Base-by-base conservation (phyloP, 2,113 vertebrate species). In the Nestor notabilis region DNA sequence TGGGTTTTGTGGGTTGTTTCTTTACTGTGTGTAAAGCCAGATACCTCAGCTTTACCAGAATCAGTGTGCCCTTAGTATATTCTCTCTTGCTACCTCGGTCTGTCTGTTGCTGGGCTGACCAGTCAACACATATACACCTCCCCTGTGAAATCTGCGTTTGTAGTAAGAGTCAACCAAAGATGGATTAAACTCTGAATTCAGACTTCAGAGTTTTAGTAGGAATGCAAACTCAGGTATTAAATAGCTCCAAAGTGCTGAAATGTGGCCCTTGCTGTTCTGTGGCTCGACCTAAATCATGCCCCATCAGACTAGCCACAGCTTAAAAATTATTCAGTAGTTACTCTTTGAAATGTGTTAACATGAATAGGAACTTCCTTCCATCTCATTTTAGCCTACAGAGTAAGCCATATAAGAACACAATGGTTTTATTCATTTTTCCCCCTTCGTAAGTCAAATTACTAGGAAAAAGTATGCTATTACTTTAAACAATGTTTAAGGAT, bases 41-140 rank as follows among this genome's bases (percentile, higher is more conserved):
- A 31, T 58, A 24, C 18, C 20, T 81, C 46, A 83, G 66, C 39
- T 49, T 49, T 61, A 8, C 37, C 10, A 5, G 25, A 70, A 46
- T 39, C 24, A 3, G 6, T 19, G 7, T 76, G 49, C 39, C 43
- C 19, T 93, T 17, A 41, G 27, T 47, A 6, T 25, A 46, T 14
- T 9, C 25, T 70, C n/a, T 9, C 11, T 13, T 78, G 50, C 37
- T 68, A 4, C 6, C 0, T 27, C 31, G 35, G 21, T 55, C 56
- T 44, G 4, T 71, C 64, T 70, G 33, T 68, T 0, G 0, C n/a
- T 47, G n/a, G 41, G 20, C 53, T 69, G 39, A 68, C 16, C 11
- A 2, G 33, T 25, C 35, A 78, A 55, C 28, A 18, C 5, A 39
- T 1, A n/a, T 5, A 0, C 53, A 44, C 12, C 12, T 66, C 31